phyloP scores from a whole-genome alignment of 2,113 vertebrate genomes.

The Sapayoa aenigma region DNA sequence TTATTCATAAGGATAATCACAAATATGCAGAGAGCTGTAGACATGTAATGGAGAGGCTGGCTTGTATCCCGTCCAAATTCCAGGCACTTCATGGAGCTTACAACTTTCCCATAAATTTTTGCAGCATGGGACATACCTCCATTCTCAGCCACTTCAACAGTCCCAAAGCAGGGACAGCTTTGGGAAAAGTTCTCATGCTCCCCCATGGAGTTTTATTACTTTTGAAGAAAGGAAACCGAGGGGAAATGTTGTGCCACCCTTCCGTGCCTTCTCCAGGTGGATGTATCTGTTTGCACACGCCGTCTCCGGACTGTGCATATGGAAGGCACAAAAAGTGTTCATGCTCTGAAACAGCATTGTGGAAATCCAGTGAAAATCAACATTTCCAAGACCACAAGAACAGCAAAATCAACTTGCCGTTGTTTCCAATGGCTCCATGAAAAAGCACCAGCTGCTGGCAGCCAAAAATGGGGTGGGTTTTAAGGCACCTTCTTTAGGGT shows the following conservation, averaged over 20 bases:
- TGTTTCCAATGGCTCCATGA: not conserved
- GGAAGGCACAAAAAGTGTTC: not conserved
- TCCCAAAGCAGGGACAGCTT: not conserved
- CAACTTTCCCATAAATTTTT: conserved; percentile 34
- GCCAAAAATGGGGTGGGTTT: accelerated
- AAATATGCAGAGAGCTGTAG: conserved; percentile 45
- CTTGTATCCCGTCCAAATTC: conserved; percentile 41
- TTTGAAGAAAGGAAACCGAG: not conserved
- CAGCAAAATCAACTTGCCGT: not conserved
- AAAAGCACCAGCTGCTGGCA: not conserved
- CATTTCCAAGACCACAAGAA: not conserved
- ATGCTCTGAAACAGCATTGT: not conserved
- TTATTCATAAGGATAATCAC: conserved; percentile 64
- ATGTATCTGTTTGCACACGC: not conserved
- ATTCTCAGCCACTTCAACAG: not conserved
- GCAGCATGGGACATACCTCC: not conserved
- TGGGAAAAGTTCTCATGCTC: conserved; percentile 27
- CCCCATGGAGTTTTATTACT: not conserved
- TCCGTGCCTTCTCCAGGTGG: not conserved
- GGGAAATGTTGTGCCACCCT: not conserved
- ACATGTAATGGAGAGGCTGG: conserved; percentile 52
- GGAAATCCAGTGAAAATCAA: not conserved
- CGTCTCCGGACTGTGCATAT: not conserved
- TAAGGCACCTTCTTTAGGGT: not conserved
- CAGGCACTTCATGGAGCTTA: conserved; percentile 40